These are phyloP conservation scores for Tridacna gigas DNA, from an alignment of 2,888 invertebrate genomes.

Conservation along the genomic window DNA sequence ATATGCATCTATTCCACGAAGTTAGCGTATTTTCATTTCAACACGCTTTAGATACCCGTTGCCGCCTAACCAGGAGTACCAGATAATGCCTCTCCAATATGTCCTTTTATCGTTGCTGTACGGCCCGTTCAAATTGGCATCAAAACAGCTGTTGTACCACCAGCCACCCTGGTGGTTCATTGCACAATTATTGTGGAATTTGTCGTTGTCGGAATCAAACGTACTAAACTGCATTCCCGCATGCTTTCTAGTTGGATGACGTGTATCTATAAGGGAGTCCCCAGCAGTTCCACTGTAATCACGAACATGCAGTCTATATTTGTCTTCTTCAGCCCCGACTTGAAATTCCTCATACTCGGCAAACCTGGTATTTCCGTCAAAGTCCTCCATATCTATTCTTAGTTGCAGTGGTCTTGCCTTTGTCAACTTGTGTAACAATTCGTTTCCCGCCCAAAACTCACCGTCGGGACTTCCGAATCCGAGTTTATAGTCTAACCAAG, in stretches of 20 bases:
- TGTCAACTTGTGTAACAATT: neutral
- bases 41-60: neutral
- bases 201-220: slow-evolving; percentile 9
- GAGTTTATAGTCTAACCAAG: neutral
- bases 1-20: too few species aligned
- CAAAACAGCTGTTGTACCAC: slow-evolving; percentile 6
- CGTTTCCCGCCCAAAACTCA: neutral
- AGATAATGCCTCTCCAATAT: neutral
- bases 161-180: neutral
- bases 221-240: slow-evolving; percentile 2
- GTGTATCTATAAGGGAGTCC: neutral
- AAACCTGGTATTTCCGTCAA: neutral
- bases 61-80: neutral
- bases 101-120: neutral
- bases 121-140: neutral
- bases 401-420: neutral
- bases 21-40: slow-evolving; percentile 21
- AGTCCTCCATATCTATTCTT: slow-evolving; percentile 1
- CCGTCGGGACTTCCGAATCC: neutral
- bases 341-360: neutral
- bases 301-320: neutral
- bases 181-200: neutral
- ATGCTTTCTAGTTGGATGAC: neutral
- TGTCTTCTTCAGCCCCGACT: neutral
- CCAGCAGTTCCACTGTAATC: neutral